Evolutionary conservation across 2,888 invertebrate species (phyloP).

Genomic region (Thelaira solivaga): DNA sequence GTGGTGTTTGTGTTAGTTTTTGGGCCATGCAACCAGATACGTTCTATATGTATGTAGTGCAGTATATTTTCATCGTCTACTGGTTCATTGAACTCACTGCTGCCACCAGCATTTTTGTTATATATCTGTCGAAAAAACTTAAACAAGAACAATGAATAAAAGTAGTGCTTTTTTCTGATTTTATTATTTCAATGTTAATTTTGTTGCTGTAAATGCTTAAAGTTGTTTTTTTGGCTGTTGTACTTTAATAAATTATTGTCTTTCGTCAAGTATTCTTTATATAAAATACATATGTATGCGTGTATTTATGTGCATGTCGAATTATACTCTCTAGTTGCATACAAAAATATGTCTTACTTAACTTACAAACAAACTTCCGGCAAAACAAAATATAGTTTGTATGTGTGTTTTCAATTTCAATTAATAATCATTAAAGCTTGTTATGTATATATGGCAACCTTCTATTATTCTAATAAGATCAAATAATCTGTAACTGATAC

Average conservation of each 20-base stretch:
- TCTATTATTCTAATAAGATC: no score
- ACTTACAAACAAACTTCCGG: conserved; percentile 15
- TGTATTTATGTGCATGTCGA: background rate
- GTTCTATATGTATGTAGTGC: no score
- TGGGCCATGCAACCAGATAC: conserved; percentile 6
- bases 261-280: conserved; percentile 15
- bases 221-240: conserved; percentile 2
- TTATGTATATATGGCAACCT: no score
- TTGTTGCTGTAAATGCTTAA: conserved; percentile 23
- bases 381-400: background rate
- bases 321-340: no score
- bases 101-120: conserved; percentile 46
- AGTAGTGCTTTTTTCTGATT: conserved; percentile 38
- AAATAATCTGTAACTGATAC: no score
- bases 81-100: conserved; percentile 48
- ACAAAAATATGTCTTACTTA: background rate
- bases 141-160: conserved; percentile 11
- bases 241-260: conserved; percentile 24
- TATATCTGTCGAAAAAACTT: background rate
- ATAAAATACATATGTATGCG: background rate
- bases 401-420: background rate
- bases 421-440: background rate
- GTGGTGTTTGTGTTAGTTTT: background rate
- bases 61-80: background rate
- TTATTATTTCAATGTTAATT: conserved; percentile 23